These are phyloP conservation scores for Petromus typicus DNA, from an alignment of 2,113 vertebrate species.

Conservation along the genomic window DNA sequence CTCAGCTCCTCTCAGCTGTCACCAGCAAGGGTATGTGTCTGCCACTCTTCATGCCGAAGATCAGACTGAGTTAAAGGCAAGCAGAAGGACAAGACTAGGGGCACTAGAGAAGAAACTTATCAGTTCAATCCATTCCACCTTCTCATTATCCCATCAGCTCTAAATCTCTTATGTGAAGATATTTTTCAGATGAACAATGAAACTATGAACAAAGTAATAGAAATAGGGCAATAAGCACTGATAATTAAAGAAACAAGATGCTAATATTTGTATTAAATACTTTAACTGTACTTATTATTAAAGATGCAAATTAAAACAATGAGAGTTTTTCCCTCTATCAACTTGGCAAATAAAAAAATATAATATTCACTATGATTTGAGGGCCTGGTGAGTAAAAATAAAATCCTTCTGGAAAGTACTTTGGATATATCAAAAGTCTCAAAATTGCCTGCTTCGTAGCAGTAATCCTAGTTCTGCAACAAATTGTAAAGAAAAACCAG, in stretches of 20 bases:
- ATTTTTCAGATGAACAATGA: constrained; percentile 19
- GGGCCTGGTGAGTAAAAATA: neutral
- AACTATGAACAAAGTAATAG: neutral
- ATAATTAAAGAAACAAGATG: constrained; percentile 41
- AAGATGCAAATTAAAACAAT: constrained; percentile 11
- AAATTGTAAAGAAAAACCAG: constrained; percentile 7
- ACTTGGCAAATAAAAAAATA: constrained; percentile 19
- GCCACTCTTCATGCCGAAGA: neutral
- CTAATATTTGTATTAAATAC: neutral
- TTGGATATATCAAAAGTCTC: neutral
- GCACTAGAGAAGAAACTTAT: neutral
- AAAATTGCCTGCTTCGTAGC: neutral
- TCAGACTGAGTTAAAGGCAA: neutral
- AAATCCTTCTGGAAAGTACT: neutral
- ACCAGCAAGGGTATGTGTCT: neutral
- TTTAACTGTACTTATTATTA: constrained; percentile 29
- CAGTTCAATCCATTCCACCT: neutral
- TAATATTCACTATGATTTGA: neutral
- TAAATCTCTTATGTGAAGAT: neutral
- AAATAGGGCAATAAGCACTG: neutral
- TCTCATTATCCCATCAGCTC: neutral
- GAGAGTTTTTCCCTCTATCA: neutral
- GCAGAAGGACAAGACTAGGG: neutral
- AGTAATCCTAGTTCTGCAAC: neutral
- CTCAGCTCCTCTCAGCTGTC: neutral